Base-by-base conservation (phyloP, 2,113 vertebrate genomes). In the Aviceda subcristata region DNA sequence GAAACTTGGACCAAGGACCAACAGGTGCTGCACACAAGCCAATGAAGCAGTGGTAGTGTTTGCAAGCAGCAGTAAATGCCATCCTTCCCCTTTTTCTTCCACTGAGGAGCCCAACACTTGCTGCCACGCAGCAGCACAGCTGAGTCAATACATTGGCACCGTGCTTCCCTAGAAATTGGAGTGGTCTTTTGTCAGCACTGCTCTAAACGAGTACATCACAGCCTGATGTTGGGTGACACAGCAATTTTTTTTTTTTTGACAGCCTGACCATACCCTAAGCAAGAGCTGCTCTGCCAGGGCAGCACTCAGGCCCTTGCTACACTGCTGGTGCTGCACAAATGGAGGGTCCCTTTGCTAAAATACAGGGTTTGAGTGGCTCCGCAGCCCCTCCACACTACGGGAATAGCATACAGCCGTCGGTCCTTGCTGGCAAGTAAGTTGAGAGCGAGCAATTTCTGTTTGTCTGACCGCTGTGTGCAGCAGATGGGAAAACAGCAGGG, bases 401-500 rank as follows among this genome's bases (percentile, higher is more conserved):
- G 41, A 71, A 46, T 3, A 24, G 12, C 56, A 8, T 5, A 5
- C 4, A 46, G 55, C 45, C 63, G 38, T 50, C 9, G 1, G 32
- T 12, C 64, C 60, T 71, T 12, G 30, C 63, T 68, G 48, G 50
- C 29, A 29, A 2, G 76, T 14, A 6, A 77, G n/a, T 34, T 45
- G 66, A n/a, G 77, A 26, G 18, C 3, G n/a, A 57, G 19, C 27
- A 76, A n/a, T 29, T 73, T 56, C 79, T 92, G 50, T 48, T 53
- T 64, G 12, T 41, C 72, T 75, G 51, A 69, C 29, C 15, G 2
- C 55, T 4, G 2, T 6, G 19, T 45, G 88, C 72, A 92, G 73
- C 89, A 96, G 92, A 88, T 59, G 81, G 51, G 45, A 46, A 39
- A 90, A 7, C 88, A 51, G 51, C 51, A 78, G 64, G 92, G 48